Conservation (phyloP, 2,888 invertebrate genomes). For the Hypena proboscidalis region DNA sequence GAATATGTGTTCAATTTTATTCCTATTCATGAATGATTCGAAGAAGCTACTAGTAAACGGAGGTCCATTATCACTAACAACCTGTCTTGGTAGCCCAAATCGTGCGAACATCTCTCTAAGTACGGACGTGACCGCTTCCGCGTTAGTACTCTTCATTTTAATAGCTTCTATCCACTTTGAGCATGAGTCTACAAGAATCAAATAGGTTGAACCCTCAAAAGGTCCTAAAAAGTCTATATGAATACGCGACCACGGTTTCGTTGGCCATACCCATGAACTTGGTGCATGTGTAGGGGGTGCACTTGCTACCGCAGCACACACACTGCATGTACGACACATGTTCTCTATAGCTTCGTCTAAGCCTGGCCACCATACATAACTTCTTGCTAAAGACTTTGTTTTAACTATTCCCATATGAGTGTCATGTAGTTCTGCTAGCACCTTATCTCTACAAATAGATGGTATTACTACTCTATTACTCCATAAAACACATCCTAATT, state of each 20-base stretch:
- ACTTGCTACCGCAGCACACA: slow-evolving; percentile 9
- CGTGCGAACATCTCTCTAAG: slow-evolving; percentile 4
- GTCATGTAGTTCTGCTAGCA: slow-evolving; percentile 15
- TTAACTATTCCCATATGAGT: slow-evolving; percentile 27
- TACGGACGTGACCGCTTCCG: too few relatives aligned
- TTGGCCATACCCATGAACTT: slow-evolving; percentile 13
- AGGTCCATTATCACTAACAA: slow-evolving; percentile 39
- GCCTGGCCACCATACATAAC: too few relatives aligned
- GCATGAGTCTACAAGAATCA: slow-evolving; percentile 23
- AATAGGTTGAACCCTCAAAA: slow-evolving; percentile 12
- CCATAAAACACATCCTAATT: slow-evolving; percentile 12
- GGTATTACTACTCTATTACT: slow-evolving; percentile 15
- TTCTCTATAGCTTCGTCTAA: slow-evolving; percentile 39
- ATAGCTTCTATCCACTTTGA: slow-evolving; percentile 30
- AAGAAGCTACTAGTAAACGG: slow-evolving; percentile 36
- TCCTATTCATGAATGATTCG: slow-evolving; percentile 21
- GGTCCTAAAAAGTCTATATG: slow-evolving; percentile 32
- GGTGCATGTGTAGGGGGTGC: slow-evolving; percentile 31
- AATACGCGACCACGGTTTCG: slow-evolving; percentile 14
- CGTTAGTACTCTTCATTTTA: too few relatives aligned
- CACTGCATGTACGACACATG: slow-evolving; percentile 6
- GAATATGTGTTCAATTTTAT: slow-evolving; percentile 17
- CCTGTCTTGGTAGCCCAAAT: slow-evolving; percentile 36
- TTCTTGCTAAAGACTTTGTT: slow-evolving; percentile 21
- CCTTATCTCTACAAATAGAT: slow-evolving; percentile 1